phyloP scores from a whole-genome alignment of 2,797 vertebrate species.

The Lepidocolaptes lacrymiger region DNA sequence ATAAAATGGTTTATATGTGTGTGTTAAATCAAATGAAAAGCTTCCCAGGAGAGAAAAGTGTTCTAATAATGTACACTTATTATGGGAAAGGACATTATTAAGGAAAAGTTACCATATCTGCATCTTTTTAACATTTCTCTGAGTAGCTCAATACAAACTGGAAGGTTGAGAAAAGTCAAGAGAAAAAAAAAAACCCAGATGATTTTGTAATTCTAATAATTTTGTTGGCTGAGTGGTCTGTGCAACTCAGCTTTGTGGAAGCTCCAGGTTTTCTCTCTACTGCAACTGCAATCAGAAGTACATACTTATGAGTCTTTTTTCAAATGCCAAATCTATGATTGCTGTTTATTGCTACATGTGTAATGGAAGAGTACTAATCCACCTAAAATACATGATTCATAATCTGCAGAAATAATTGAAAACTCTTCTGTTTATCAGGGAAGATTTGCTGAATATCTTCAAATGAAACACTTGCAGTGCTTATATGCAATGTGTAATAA shows the following conservation, averaged over 20 bases:
- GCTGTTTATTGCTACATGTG: neutral
- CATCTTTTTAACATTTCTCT: slow-evolving; percentile 3
- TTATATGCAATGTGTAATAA: neutral
- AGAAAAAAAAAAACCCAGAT: neutral
- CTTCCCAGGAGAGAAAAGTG: neutral
- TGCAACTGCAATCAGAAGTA: neutral
- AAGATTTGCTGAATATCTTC: neutral
- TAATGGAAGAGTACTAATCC: neutral
- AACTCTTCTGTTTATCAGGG: neutral
- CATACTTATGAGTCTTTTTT: neutral
- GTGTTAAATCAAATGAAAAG: slow-evolving; percentile 32
- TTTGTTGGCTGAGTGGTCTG: neutral
- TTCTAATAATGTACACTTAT: slow-evolving; percentile 33
- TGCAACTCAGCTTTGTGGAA: neutral
- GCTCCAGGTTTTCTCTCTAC: neutral
- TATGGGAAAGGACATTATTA: slow-evolving; percentile 16
- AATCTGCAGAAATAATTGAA: neutral
- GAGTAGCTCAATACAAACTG: neutral
- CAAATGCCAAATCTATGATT: neutral
- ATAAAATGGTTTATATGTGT: slow-evolving; percentile 23
- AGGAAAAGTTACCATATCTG: slow-evolving; percentile 14
- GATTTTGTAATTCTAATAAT: neutral
- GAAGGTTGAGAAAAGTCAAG: neutral
- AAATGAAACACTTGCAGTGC: neutral
- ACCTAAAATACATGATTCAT: neutral